Conservation (phyloP, 2,113 vertebrate genomes). For the Clarias macrocephalus region DNA sequence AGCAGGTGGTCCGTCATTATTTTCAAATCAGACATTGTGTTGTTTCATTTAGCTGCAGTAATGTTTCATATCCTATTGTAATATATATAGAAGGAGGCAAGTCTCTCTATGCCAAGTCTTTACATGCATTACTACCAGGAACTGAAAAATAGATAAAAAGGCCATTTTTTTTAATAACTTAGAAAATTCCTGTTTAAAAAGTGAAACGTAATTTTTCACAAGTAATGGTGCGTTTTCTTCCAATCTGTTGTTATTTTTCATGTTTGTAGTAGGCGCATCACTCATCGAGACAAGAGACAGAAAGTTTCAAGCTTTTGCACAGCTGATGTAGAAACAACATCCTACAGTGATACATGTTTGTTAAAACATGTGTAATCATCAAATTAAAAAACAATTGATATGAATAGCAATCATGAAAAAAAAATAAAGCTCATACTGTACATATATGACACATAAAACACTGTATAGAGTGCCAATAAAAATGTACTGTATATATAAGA, state of each 20-base stretch:
- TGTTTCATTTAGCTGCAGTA: slow-evolving; percentile 22
- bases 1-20: slow-evolving; percentile 39
- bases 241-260: not conserved
- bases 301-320: not conserved
- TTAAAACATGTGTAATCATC: not conserved
- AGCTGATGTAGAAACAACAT: slow-evolving; percentile 10
- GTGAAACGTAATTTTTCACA: not conserved
- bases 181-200: not conserved
- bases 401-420: not conserved
- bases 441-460: not conserved
- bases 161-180: not conserved
- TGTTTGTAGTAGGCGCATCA: not conserved
- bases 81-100: not conserved
- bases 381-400: not conserved
- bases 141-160: not conserved
- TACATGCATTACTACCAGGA: not conserved
- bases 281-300: not conserved
- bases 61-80: not conserved
- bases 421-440: not conserved
- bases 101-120: not conserved
- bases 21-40: slow-evolving; percentile 21
- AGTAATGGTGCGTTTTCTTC: not conserved
- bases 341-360: not conserved
- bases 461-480: not conserved
- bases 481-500: not conserved